These are phyloP conservation scores for Nanorana parkeri DNA, from an alignment of 2,113 vertebrate genomes.

Conservation along the genomic window DNA sequence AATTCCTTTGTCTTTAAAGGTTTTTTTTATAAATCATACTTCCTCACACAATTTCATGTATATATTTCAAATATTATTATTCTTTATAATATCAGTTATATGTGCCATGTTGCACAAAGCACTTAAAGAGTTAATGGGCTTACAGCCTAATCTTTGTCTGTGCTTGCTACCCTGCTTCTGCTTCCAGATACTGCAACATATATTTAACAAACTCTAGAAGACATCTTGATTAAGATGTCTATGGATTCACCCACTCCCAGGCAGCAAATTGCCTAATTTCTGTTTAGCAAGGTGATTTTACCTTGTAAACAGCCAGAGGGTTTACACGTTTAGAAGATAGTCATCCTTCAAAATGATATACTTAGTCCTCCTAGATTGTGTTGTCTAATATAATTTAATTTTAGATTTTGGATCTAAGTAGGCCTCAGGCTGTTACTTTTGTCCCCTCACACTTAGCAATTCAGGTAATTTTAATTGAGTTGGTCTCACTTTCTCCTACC, in stretches of 20 bases:
- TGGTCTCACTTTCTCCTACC: constrained; percentile 14
- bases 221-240: constrained; percentile 58
- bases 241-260: constrained; percentile 46
- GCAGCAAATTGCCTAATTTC: constrained; percentile 55
- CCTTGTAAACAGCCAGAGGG: constrained; percentile 58
- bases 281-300: constrained; percentile 57
- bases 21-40: no score
- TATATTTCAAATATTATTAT: no score
- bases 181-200: constrained; percentile 38
- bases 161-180: neutral
- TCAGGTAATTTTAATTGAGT: neutral
- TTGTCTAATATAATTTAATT: constrained; percentile 58
- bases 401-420: constrained; percentile 34
- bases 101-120: neutral
- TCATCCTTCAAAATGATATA: constrained; percentile 55
- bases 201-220: constrained; percentile 52
- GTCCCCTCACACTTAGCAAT: constrained; percentile 37
- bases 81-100: no score
- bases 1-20: no score
- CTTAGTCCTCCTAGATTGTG: constrained; percentile 50
- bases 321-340: constrained; percentile 53
- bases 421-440: neutral
- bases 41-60: no score
- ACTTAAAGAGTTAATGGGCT: neutral
- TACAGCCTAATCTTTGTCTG: constrained; percentile 10